Percentiles rank a stretch among this genome's conserved stretches.
phyloP scores from a whole-genome alignment of 2,888 invertebrate genomes.

The Leptopilina syphax region DNA sequence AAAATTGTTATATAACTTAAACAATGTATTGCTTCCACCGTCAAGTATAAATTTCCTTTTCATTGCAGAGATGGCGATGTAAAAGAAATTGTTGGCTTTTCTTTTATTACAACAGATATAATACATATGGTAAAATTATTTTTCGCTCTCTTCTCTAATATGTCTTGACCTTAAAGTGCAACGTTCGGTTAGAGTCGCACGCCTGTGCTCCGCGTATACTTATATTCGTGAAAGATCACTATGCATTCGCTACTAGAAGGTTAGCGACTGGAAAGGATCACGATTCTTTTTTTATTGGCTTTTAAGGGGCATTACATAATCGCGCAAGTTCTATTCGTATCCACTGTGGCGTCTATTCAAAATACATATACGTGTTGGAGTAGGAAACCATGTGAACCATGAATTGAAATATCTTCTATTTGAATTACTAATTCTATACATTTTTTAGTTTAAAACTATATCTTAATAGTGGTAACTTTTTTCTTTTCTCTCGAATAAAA shows the following conservation, averaged over 20 bases:
- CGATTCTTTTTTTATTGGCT: conserved; percentile 64
- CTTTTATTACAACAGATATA: conserved; percentile 4
- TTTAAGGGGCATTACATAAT: conserved; percentile 60
- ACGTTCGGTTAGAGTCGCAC: conserved; percentile 31
- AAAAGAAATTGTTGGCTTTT: conserved; percentile 31
- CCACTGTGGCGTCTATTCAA: conserved; percentile 47
- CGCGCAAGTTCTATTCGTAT: conserved; percentile 52
- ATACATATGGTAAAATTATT: conserved; percentile 10
- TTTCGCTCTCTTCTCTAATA: conserved; percentile 27
- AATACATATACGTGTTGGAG: not conserved
- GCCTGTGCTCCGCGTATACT: conserved; percentile 17
- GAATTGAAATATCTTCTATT: conserved; percentile 13
- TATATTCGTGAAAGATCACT: conserved; percentile 41
- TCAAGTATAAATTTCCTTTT: not conserved
- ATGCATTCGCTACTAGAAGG: conserved; percentile 57
- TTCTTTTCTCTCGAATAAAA: too few species aligned
- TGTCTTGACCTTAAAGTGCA: conserved; percentile 42
- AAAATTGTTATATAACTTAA: conserved; percentile 9
- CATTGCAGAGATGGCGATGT: conserved; percentile 11
- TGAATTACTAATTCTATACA: not conserved
- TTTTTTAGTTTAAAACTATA: too few species aligned
- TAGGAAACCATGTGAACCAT: conserved; percentile 3
- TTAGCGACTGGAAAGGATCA: conserved; percentile 63
- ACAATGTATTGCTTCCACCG: not conserved
- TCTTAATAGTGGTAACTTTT: too few species aligned